Evolutionary conservation across 2,113 vertebrate genomes (phyloP).

Genomic region (Nothoprocta perdicaria): DNA sequence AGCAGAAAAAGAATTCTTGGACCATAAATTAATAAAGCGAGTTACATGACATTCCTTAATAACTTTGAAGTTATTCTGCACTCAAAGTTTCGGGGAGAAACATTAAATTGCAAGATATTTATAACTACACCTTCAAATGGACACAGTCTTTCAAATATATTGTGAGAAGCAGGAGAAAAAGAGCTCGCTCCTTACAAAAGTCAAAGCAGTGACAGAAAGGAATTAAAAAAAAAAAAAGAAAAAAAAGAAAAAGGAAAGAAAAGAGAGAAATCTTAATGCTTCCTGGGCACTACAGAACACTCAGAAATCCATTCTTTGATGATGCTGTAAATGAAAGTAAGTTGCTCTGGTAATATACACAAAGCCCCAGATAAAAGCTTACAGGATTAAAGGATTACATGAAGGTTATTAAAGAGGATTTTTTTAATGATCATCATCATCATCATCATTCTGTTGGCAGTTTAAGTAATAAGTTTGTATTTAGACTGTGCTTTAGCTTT

Average conservation of each 20-base stretch:
- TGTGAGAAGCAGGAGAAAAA: not conserved
- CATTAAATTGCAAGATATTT: not conserved
- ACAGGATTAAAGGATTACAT: slow-evolving; percentile 72
- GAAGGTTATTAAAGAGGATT: slow-evolving; percentile 55
- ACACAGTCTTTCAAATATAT: not conserved
- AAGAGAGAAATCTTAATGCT: slow-evolving; percentile 9
- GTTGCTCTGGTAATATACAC: slow-evolving; percentile 61
- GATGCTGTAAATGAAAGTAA: slow-evolving; percentile 67
- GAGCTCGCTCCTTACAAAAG: not conserved
- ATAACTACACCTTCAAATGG: not conserved
- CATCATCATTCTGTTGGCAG: slow-evolving; percentile 25
- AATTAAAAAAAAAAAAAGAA: not conserved
- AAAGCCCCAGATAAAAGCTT: slow-evolving; percentile 67
- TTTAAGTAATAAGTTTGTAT: not conserved
- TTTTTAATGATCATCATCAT: not conserved
- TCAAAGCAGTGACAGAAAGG: not conserved
- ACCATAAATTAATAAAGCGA: not conserved
- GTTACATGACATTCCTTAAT: not conserved
- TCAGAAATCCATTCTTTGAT: slow-evolving; percentile 62
- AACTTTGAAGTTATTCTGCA: not conserved
- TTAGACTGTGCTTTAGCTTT: not conserved
- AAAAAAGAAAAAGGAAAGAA: not conserved
- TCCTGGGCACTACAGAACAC: slow-evolving; percentile 23
- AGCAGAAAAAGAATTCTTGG: not conserved
- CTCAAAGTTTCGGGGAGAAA: not conserved